These are phyloP conservation scores for Archivesica marissinica DNA, from an alignment of 1,140 invertebrate species.

Conservation along the genomic window DNA sequence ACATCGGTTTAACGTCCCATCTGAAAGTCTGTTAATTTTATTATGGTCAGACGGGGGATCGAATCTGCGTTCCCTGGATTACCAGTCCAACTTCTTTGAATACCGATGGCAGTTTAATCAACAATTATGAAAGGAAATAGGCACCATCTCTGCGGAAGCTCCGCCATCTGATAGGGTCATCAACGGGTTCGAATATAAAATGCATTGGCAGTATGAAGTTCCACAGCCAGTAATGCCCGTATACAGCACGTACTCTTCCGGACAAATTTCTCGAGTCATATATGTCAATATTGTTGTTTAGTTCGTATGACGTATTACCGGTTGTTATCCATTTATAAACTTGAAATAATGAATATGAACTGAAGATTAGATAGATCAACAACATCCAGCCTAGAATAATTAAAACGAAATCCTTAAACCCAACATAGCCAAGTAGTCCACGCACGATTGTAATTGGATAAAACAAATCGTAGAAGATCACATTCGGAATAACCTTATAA, in stretches of 20 bases:
- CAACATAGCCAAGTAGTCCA: constrained; percentile 48
- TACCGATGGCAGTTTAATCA: too few species aligned
- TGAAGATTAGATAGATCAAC: constrained; percentile 59
- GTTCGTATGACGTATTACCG: constrained; percentile 70
- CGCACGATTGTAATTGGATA: constrained; percentile 52
- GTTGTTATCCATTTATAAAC: constrained; percentile 51
- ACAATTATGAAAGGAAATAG: neutral
- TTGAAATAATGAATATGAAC: constrained; percentile 43
- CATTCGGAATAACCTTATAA: constrained; percentile 37
- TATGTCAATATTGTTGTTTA: constrained; percentile 65
- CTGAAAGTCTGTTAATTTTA: too few species aligned
- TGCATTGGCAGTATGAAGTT: constrained; percentile 69
- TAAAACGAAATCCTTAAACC: constrained; percentile 6
- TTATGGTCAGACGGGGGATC: too few species aligned
- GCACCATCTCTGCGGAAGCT: neutral
- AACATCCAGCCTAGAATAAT: constrained; percentile 53
- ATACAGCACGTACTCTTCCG: constrained; percentile 65
- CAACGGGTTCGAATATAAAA: constrained; percentile 64
- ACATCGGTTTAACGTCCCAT: too few species aligned
- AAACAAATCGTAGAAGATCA: constrained; percentile 58
- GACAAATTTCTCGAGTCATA: constrained; percentile 55
- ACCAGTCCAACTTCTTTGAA: too few species aligned
- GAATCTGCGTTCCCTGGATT: too few species aligned
- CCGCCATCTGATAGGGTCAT: constrained; percentile 71
- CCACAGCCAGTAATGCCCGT: constrained; percentile 68